Evolutionary conservation across 2,888 invertebrate genomes (phyloP), one percentile per base, ranked within the genome.

Genomic region (Pristionchus entomophagus): DNA sequence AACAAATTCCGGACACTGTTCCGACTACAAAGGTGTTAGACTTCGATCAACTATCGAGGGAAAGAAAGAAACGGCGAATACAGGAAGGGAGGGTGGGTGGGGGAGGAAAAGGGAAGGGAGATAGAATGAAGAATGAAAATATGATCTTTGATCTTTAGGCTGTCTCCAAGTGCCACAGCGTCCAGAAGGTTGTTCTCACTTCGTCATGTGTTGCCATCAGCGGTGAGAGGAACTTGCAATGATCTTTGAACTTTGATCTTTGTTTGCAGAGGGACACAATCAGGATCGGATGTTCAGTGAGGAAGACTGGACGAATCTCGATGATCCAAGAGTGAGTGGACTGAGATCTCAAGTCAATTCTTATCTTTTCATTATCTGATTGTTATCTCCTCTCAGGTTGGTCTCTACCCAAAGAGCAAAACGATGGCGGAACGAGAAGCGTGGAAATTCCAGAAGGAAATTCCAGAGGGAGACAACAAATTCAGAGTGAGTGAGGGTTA

Each of bases 371-470:
- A 29, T 17, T 62, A 6, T 62, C 6, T 26, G 38, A 32, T 65
- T 4, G 32, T 41, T 22, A 19, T 53, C 38, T 51, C 29, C 17
- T 73, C 12, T 41, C 86, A 90, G 84, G 91, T 91, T 0, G 89
- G 89, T 73, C 84, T 88, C 65, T 92, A 92, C 86, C 88, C 91
- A 17, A 87, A 88, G 62, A 94, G 94, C 88, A 95, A 95, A 90
- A 94, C 94, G 14, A 90, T 94, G 83, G 95, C 95, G 3, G 95
- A 95, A 90, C 94, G 94, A 88, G 94, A 94, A n/a, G 95, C 95
- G 0, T 95, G 95, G 95, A 94, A 95, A 86, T 95, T 94, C 89
- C 93, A 29, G 19, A 45, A 26, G 49, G 83, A 84, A 22, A 62
- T 84, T 12, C 62, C 65, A 14, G 45, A 51, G 12, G 83, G 65